These are phyloP conservation scores for Carapus acus DNA, from an alignment of 2,797 vertebrate genomes.

Conservation along the genomic window DNA sequence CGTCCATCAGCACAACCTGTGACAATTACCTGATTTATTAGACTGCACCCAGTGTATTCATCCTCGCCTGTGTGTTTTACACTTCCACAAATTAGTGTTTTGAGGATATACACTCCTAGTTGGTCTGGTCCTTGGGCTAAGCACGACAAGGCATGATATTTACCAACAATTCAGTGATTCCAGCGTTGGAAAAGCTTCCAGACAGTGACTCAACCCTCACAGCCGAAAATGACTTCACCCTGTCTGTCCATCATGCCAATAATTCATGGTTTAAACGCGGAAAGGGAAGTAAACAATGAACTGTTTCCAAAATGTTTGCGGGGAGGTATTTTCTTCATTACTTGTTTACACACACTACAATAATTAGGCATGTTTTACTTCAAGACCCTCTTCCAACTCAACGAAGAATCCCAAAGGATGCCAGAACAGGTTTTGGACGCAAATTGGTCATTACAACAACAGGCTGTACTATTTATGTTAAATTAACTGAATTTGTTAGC, in stretches of 20 bases:
- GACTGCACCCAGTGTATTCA: conserved; percentile 41
- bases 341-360: too few species aligned
- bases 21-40: conserved; percentile 62
- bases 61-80: conserved; percentile 43
- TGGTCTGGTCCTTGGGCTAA: too few species aligned
- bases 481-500: too few species aligned
- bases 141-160: conserved; percentile 33
- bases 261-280: not conserved
- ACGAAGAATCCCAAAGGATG: too few species aligned
- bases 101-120: conserved; percentile 32
- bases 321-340: not conserved
- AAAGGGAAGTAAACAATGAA: not conserved
- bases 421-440: too few species aligned
- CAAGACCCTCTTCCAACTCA: too few species aligned
- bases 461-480: too few species aligned
- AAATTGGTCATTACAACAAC: too few species aligned
- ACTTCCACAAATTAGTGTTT: conserved; percentile 45
- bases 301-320: not conserved
- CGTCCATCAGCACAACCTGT: conserved; percentile 58
- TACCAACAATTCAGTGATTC: conserved; percentile 26
- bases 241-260: conserved; percentile 5
- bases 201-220: conserved; percentile 25
- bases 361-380: too few species aligned
- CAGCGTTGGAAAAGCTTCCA: conserved; percentile 34
- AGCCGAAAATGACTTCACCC: conserved; percentile 31